Evolutionary conservation across 23 tunicate genomes (phyloP).

Genomic region (Botrylloides violaceus): DNA sequence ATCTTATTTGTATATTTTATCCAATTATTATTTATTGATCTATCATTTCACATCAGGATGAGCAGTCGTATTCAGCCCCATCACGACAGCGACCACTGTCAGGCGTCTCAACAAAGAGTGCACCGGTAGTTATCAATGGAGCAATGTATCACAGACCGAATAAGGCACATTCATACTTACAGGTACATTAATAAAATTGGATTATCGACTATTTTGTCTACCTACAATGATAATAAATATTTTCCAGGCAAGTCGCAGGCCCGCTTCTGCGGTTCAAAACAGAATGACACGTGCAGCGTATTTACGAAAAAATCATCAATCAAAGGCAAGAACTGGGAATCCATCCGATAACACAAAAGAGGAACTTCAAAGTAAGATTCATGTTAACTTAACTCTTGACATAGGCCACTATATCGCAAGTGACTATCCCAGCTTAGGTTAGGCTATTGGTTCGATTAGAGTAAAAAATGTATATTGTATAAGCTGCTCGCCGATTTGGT

Average conservation of each 20-base stretch:
- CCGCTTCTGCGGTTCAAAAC: conserved; percentile 64
- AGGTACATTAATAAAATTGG: no score
- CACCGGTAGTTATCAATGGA: conserved; percentile 72
- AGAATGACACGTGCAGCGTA: conserved; percentile 55
- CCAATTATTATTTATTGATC: conserved; percentile 1
- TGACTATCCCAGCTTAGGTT: no score
- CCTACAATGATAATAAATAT: no score
- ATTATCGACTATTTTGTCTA: no score
- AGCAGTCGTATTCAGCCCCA: conserved; percentile 26
- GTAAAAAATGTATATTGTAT: no score
- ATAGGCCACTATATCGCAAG: no score
- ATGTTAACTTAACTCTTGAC: no score
- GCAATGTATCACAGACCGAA: conserved; percentile 81
- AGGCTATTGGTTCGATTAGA: no score
- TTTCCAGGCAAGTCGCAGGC: conserved; percentile 58
- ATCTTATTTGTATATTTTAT: not conserved
- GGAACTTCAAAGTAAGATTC: conserved; percentile 44
- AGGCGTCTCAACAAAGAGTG: conserved; percentile 81
- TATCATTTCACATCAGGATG: conserved; percentile 19
- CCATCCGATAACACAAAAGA: conserved; percentile 62
- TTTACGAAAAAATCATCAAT: conserved; percentile 51
- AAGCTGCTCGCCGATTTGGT: no score
- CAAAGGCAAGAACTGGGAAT: conserved; percentile 47
- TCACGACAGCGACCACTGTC: conserved; percentile 40
- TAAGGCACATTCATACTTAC: conserved; percentile 57